A percentile compares a stretch with the other conserved stretches of the same genome.
Conservation (phyloP, 2,888 invertebrate genomes). For the Scelioninae gen. 1 region DNA sequence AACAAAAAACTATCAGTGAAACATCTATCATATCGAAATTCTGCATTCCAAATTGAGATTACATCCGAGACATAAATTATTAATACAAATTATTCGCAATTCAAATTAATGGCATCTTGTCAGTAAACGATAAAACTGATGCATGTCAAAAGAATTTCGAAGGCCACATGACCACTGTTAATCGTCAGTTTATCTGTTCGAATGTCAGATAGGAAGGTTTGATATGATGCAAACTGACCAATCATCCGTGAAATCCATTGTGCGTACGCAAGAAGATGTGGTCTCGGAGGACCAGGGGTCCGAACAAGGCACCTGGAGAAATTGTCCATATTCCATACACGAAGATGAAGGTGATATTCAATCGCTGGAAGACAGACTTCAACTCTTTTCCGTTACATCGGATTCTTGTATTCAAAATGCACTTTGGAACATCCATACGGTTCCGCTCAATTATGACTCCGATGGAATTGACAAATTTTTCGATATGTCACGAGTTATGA, state of each 20-base stretch:
- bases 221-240: conserved; percentile 53
- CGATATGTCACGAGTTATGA: conserved; percentile 67
- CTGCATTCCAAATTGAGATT: neutral
- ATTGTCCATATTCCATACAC: conserved; percentile 70
- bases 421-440: conserved; percentile 75
- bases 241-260: conserved; percentile 49
- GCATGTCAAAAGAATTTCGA: conserved; percentile 18
- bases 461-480: conserved; percentile 77
- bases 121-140: conserved; percentile 18
- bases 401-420: no score
- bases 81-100: conserved; percentile 11
- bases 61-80: neutral
- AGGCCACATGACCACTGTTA: conserved; percentile 33
- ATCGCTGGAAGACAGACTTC: no score
- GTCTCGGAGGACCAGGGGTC: conserved; percentile 1
- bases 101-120: conserved; percentile 22
- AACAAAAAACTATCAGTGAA: conserved; percentile 12
- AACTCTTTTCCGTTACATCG: neutral
- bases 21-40: neutral
- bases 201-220: conserved; percentile 36
- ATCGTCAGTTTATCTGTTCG: conserved; percentile 32
- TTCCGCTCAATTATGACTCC: conserved; percentile 65
- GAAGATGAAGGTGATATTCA: conserved; percentile 77
- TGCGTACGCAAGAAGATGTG: conserved; percentile 5
- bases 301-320: conserved; percentile 64